Base-by-base conservation (phyloP, 1,140 invertebrate species). In the Drosophila novamexicana region DNA sequence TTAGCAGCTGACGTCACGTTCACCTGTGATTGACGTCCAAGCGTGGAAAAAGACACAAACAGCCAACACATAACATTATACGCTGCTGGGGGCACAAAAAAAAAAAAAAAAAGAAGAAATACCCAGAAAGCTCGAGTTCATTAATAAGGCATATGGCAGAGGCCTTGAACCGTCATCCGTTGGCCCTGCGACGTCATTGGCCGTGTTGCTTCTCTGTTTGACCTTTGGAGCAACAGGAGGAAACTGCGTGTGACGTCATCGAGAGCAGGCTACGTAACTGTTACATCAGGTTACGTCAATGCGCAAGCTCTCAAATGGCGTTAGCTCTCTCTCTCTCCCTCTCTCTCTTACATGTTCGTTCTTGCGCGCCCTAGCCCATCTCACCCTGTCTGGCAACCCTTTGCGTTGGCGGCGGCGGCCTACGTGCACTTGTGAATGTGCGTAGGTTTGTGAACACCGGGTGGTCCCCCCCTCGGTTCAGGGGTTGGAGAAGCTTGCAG, bases 191-290 rank as follows among this genome's bases (percentile, higher is more conserved):
- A 89, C 79, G 79, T 82, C 82, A 85, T 45, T 53, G 66, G 14
- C 53, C 34, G 10, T 12, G 36, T 18, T 56, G 39, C 58, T 61
- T 69, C 34, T 62, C 47, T 36, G 32, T 36, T 42, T 83, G 77
- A 83, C 81, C 81, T 83, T 71, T 64, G 54, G 73, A 69, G 83
- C 83, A 86, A 86, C 83, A 86, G 83, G 82, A 86, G 68, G 22
- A 36, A 67, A 42, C 54, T 45, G 54, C 68, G 45, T 53, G 84
- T 88, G 83, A 86, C 83, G 83, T 86, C 83, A 86, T 66, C 22
- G 9, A 58, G 49, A 54, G 49, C 56, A 42, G n/a, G 58, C 71
- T 70, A 79, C 81, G 79, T 86, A 81, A 86, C 69, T 7, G 40
- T 39, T 47, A 49, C 32, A 40, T 44, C 42, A 73, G 80, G 54